Evolutionary conservation across 1,140 invertebrate genomes (phyloP).

Genomic region (Calliopsis andreniformis): DNA sequence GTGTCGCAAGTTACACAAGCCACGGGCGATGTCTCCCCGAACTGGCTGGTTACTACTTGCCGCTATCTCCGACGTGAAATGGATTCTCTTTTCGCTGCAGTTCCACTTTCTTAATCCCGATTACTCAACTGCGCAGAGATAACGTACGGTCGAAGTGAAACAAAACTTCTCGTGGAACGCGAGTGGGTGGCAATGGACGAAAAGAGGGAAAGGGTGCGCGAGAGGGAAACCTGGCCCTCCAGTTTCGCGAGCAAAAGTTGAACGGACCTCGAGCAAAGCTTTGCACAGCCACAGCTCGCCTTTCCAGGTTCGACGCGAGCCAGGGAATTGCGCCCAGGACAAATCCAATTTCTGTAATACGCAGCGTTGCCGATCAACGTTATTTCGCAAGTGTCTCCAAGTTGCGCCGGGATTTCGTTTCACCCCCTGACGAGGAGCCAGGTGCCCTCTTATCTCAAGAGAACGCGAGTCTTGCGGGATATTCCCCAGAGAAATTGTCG

Average conservation of each 20-base stretch:
- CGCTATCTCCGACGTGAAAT: not conserved
- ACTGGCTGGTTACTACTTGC: conserved; percentile 2
- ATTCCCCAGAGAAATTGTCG: conserved; percentile 63
- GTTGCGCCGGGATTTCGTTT: conserved; percentile 50
- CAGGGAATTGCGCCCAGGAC: conserved; percentile 39
- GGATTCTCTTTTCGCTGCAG: conserved; percentile 25
- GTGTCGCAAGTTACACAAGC: conserved; percentile 73
- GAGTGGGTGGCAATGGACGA: not conserved
- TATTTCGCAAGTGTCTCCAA: conserved; percentile 34
- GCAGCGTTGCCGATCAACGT: conserved; percentile 49
- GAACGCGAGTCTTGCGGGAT: conserved; percentile 46
- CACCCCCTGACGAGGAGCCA: conserved; percentile 35
- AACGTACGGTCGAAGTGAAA: conserved; percentile 28
- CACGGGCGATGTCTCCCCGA: conserved; percentile 52
- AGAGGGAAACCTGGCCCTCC: too few relatives aligned
- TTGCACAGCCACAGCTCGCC: too few relatives aligned
- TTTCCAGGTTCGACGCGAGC: not conserved
- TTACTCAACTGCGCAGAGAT: not conserved
- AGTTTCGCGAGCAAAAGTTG: not conserved
- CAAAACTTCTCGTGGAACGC: not conserved
- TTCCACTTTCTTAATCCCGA: conserved; percentile 40
- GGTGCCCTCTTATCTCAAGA: conserved; percentile 52
- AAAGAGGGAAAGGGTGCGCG: too few relatives aligned
- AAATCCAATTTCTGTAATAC: conserved; percentile 59
- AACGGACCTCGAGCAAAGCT: not conserved